These are phyloP conservation scores for Eptesicus fuscus DNA, from an alignment of 2,113 vertebrate species.

Conservation along the genomic window DNA sequence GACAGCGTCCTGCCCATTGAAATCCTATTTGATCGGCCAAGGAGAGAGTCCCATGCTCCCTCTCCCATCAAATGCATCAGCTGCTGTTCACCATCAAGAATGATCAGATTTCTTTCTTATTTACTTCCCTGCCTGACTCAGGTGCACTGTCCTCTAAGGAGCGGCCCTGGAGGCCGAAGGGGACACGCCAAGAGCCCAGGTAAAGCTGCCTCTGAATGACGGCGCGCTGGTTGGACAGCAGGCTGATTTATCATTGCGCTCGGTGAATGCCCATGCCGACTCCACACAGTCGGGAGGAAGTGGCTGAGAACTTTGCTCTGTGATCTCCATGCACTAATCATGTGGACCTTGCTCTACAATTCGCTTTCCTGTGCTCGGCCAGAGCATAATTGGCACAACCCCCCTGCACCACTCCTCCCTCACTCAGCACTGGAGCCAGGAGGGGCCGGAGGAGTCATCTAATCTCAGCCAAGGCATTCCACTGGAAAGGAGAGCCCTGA, in stretches of 20 bases:
- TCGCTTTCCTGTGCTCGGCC: neutral
- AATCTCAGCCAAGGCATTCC: neutral
- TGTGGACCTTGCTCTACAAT: slow-evolving; percentile 51
- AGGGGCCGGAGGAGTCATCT: neutral
- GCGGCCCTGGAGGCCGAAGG: neutral
- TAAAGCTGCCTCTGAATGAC: neutral
- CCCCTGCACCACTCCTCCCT: neutral
- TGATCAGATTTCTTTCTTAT: neutral
- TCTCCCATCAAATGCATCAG: neutral
- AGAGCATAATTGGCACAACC: neutral
- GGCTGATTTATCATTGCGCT: neutral
- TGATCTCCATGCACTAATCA: neutral
- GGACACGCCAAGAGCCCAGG: neutral
- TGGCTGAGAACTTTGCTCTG: slow-evolving; percentile 35
- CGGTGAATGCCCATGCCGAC: neutral
- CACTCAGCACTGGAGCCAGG: neutral
- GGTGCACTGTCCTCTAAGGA: neutral
- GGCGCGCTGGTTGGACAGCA: neutral
- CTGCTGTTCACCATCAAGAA: neutral
- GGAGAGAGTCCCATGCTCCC: neutral
- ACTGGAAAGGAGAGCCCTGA: accelerated
- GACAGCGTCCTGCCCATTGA: neutral
- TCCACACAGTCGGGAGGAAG: neutral
- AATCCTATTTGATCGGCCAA: neutral
- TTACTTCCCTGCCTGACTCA: neutral